Evolutionary conservation across 2,113 vertebrate genomes (phyloP).

Genomic region (Okapia johnstoni): DNA sequence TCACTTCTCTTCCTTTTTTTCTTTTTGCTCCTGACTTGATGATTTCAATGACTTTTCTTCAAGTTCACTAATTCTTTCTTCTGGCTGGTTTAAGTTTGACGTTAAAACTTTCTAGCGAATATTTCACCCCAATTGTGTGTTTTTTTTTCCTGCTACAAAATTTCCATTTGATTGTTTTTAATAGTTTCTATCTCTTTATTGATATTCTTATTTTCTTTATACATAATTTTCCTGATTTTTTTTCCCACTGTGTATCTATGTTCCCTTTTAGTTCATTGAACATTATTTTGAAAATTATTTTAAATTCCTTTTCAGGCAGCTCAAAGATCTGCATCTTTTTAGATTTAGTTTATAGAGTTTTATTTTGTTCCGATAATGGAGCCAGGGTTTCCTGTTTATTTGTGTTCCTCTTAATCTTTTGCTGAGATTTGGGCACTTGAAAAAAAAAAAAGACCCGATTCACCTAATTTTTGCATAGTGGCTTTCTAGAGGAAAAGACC

Average conservation of each 20-base stretch:
- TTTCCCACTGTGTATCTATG: not conserved
- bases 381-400: not conserved
- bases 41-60: not conserved
- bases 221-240: not conserved
- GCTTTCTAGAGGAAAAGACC: not conserved
- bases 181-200: not conserved
- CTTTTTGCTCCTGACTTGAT: not conserved
- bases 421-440: not conserved
- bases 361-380: not conserved
- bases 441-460: not conserved
- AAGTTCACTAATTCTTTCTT: not conserved
- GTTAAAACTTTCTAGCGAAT: not conserved
- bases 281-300: not conserved
- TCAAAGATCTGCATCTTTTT: not conserved
- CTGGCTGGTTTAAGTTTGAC: not conserved
- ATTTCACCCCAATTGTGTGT: not conserved
- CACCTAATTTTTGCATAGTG: not conserved
- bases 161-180: not conserved
- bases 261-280: not conserved
- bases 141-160: not conserved
- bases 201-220: not conserved
- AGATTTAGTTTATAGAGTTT: not conserved
- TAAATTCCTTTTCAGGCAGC: not conserved
- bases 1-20: not conserved
- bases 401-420: not conserved